Percentiles rank a stretch among this genome's conserved stretches.
These are phyloP conservation scores for Mastomys natalensis DNA, from an alignment of 2,113 vertebrate genomes.

Conservation along the genomic window DNA sequence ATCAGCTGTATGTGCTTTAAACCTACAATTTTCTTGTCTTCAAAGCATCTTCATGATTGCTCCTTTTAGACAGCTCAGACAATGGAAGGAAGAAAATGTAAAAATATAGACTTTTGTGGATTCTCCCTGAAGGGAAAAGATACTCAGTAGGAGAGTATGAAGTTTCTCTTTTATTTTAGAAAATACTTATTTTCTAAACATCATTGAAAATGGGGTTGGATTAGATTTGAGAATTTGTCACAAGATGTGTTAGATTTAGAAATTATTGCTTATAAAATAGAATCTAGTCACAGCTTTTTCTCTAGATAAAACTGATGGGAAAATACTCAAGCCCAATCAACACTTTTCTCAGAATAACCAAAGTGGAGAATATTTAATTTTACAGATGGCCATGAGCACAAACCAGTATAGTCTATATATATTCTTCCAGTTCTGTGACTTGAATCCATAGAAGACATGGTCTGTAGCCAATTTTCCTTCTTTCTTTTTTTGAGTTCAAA, in stretches of 20 bases:
- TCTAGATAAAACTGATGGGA: background rate
- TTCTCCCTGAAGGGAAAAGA: background rate
- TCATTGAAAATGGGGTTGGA: background rate
- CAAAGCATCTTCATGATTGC: background rate
- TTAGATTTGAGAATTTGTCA: background rate
- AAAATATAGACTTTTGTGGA: background rate
- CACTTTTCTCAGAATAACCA: background rate
- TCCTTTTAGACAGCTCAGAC: background rate
- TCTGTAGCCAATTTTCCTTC: background rate
- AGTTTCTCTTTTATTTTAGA: background rate
- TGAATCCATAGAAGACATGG: background rate
- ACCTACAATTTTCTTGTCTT: constrained; percentile 17
- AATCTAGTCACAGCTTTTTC: background rate
- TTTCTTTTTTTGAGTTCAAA: background rate
- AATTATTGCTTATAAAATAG: constrained; percentile 1
- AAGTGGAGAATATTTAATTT: background rate
- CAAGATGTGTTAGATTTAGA: background rate
- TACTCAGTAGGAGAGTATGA: background rate
- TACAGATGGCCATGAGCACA: background rate
- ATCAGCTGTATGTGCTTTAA: background rate
- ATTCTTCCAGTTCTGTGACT: background rate
- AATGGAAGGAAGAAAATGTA: background rate
- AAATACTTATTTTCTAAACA: background rate
- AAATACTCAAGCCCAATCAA: background rate
- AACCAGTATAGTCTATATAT: background rate